Conservation (phyloP, 2,113 vertebrate genomes). For the Dunckerocampus dactyliophorus region DNA sequence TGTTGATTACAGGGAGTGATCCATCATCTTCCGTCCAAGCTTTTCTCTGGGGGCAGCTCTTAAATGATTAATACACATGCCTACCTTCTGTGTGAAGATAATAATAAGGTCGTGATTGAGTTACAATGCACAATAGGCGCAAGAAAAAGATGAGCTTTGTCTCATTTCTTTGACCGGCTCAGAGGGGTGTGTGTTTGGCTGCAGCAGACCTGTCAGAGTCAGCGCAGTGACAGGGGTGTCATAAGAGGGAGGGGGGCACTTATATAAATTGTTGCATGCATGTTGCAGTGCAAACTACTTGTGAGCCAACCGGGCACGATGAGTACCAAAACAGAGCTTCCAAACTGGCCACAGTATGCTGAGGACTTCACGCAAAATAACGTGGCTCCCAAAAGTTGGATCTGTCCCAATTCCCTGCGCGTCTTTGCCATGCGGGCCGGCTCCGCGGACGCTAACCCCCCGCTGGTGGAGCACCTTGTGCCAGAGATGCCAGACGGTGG, state of each 20-base stretch:
- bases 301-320: conserved; percentile 29
- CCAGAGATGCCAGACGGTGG: conserved; percentile 32
- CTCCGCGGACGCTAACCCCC: too few relatives aligned
- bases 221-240: conserved; percentile 21
- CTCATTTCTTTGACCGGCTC: conserved; percentile 57
- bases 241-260: conserved; percentile 14
- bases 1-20: background rate
- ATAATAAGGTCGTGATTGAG: conserved; percentile 61
- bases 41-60: conserved; percentile 16
- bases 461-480: conserved; percentile 41
- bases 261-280: conserved; percentile 50
- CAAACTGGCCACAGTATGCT: conserved; percentile 60
- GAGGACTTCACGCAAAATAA: conserved; percentile 54
- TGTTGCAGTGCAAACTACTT: conserved; percentile 18
- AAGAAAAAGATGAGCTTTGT: conserved; percentile 53
- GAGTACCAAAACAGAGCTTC: conserved; percentile 51
- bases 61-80: conserved; percentile 53
- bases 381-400: conserved; percentile 65
- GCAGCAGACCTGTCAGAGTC: conserved; percentile 45
- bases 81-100: conserved; percentile 33
- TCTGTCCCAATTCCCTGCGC: conserved; percentile 45
- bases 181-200: conserved; percentile 48
- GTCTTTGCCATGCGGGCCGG: conserved; percentile 47
- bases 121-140: conserved; percentile 63
- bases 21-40: too few relatives aligned